Percentiles rank a stretch among this genome's conserved stretches.
phyloP scores from a whole-genome alignment of 1,140 invertebrate species.

The Arion vulgaris region DNA sequence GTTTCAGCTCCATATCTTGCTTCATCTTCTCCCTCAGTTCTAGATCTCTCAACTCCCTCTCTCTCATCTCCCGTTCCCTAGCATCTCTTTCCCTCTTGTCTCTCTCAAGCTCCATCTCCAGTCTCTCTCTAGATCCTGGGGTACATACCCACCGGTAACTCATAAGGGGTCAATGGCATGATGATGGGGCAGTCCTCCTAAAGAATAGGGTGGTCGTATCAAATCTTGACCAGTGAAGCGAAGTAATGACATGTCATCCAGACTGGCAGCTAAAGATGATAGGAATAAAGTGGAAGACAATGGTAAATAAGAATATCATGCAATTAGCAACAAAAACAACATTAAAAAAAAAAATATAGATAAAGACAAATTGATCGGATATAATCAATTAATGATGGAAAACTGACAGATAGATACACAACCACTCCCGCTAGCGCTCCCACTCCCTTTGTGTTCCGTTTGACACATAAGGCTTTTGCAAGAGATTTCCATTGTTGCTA shows the following conservation, averaged over 20 bases:
- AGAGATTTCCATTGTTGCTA: no score
- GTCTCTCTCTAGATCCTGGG: constrained; percentile 79
- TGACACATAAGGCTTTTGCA: no score
- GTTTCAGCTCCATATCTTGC: constrained; percentile 70
- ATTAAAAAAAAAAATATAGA: not conserved
- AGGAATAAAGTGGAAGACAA: no score
- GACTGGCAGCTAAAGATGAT: not conserved
- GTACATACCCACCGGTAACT: constrained; percentile 74
- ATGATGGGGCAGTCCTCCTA: constrained; percentile 49
- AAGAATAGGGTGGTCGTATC: constrained; percentile 43
- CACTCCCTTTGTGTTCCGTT: no score
- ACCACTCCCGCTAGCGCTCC: no score
- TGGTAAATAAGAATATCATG: not conserved
- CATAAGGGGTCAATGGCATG: constrained; percentile 78
- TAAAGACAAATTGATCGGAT: not conserved
- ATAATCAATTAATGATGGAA: no score
- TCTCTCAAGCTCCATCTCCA: constrained; percentile 86
- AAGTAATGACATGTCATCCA: constrained; percentile 15
- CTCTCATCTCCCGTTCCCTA: constrained; percentile 81
- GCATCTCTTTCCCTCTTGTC: constrained; percentile 89
- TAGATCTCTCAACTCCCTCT: constrained; percentile 84
- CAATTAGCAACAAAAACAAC: no score
- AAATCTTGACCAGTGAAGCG: constrained; percentile 58
- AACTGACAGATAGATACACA: no score
- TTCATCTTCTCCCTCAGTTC: constrained; percentile 78